Evolutionary conservation across 2,888 invertebrate species (phyloP).

Genomic region (Elysia crispata): DNA sequence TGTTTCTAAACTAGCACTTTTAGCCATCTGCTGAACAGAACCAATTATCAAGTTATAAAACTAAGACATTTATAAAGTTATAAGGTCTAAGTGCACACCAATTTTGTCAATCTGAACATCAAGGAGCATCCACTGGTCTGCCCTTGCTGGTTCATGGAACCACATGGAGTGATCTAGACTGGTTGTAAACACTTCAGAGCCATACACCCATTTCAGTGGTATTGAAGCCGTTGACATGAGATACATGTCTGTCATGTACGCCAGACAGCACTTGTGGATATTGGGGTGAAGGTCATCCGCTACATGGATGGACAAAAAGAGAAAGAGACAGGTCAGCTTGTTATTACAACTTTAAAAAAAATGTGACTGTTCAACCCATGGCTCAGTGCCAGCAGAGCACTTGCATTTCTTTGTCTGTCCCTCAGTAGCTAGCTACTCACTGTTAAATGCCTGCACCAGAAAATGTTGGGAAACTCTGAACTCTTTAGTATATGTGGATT

Average conservation of each 20-base stretch:
- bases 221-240: conserved; percentile 69
- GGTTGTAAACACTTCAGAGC: conserved; percentile 66
- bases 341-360: too few relatives aligned
- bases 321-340: too few relatives aligned
- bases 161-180: conserved; percentile 78
- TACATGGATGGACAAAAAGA: neutral
- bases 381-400: too few relatives aligned
- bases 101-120: conserved; percentile 71
- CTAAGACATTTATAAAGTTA: neutral
- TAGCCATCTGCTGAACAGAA: too few relatives aligned
- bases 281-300: conserved; percentile 55
- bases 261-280: conserved; percentile 77
- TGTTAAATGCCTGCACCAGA: too few relatives aligned
- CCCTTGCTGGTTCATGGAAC: conserved; percentile 77
- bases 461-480: too few relatives aligned
- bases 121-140: conserved; percentile 78
- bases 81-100: neutral
- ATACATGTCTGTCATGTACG: conserved; percentile 76
- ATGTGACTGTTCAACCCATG: too few relatives aligned
- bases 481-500: too few relatives aligned
- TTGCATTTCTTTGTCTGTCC: too few relatives aligned
- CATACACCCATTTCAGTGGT: conserved; percentile 63
- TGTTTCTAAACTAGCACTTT: too few relatives aligned
- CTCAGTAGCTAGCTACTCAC: too few relatives aligned
- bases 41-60: neutral